A percentile compares a stretch with the other conserved stretches of the same genome.
Evolutionary conservation across 2,888 invertebrate species (phyloP).

Genomic region (Leptopilina drosophilae): DNA sequence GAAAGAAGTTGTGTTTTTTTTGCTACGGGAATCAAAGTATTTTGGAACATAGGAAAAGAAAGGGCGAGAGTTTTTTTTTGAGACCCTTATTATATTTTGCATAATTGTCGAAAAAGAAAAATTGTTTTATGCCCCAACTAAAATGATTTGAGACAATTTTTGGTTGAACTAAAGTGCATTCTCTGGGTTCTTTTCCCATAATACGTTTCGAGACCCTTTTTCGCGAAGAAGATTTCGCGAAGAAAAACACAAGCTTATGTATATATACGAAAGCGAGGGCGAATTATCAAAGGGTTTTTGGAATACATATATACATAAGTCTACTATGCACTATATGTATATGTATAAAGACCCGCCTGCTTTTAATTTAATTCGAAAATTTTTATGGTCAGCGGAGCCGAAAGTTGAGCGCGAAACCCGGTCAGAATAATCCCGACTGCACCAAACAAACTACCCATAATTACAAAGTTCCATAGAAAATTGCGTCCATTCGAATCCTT

Average conservation of each 20-base stretch:
- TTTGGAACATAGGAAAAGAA: too few relatives aligned
- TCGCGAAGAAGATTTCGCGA: not conserved
- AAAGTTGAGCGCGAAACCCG: conserved; percentile 56
- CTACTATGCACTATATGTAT: not conserved
- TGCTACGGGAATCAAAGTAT: too few relatives aligned
- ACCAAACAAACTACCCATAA: conserved; percentile 76
- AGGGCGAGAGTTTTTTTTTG: too few relatives aligned
- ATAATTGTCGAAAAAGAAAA: too few relatives aligned
- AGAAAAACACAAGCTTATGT: not conserved
- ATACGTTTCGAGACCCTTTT: conserved; percentile 2
- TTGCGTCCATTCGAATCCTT: conserved; percentile 76
- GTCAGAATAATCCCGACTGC: conserved; percentile 60
- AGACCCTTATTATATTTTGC: too few relatives aligned
- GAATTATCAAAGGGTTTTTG: conserved; percentile 22
- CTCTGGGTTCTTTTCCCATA: not conserved
- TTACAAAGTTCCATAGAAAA: conserved; percentile 77
- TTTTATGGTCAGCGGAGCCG: conserved; percentile 68
- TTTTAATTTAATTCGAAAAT: conserved; percentile 73
- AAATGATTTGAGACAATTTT: too few relatives aligned
- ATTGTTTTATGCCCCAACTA: too few relatives aligned
- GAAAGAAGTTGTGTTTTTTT: too few relatives aligned
- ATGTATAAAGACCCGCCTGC: conserved; percentile 31
- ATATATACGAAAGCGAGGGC: not conserved
- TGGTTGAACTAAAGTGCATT: too few relatives aligned
- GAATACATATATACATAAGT: not conserved